Percentiles rank a stretch among this genome's conserved stretches.
Conservation (phyloP, 1,140 invertebrate genomes). For the Aricia agestis region DNA sequence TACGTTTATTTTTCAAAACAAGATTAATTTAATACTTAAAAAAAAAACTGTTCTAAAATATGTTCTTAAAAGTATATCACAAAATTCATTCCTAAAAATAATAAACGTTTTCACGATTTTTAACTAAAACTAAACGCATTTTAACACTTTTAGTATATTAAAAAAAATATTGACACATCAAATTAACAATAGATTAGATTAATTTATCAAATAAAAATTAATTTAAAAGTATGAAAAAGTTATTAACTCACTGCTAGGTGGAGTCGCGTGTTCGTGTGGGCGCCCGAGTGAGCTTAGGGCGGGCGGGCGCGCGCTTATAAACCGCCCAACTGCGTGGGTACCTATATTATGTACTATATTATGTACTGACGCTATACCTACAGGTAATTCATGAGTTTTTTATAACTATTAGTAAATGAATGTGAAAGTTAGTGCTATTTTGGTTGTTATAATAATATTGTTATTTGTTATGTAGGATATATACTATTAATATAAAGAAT, state of each 20-base stretch:
- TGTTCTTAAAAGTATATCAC: too few relatives aligned
- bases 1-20: too few relatives aligned
- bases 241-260: not conserved
- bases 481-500: too few relatives aligned
- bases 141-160: not conserved
- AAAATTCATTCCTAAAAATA: too few relatives aligned
- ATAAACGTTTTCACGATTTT: too few relatives aligned
- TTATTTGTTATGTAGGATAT: not conserved
- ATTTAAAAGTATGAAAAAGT: not conserved
- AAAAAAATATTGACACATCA: not conserved
- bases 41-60: too few relatives aligned
- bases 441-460: not conserved
- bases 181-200: not conserved
- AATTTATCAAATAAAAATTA: not conserved
- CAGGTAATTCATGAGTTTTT: not conserved
- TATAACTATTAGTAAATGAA: too few relatives aligned
- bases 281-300: constrained; percentile 46
- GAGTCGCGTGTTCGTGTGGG: constrained; percentile 17
- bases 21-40: too few relatives aligned
- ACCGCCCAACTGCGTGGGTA: constrained; percentile 31
- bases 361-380: not conserved
- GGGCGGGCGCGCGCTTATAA: constrained; percentile 53
- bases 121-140: not conserved
- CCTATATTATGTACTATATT: constrained; percentile 11
- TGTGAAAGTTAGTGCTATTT: too few relatives aligned